Percentiles rank a stretch among this genome's conserved stretches.
Conservation (phyloP, 2,888 invertebrate genomes). For the Euclidia mi region DNA sequence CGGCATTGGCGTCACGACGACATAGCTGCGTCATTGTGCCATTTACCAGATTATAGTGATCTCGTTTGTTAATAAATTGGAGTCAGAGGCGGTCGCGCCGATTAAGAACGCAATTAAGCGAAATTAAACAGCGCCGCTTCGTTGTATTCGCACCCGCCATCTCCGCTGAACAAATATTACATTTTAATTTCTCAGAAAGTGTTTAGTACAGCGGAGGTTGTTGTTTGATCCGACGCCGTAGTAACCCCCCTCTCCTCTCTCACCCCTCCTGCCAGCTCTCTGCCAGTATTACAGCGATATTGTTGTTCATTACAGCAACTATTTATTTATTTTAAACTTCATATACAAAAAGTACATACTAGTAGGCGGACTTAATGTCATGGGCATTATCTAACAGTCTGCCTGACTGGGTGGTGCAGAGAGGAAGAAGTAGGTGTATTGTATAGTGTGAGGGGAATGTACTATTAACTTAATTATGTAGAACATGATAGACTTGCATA, state of each 20-base stretch:
- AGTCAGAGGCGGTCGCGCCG: conserved; percentile 4
- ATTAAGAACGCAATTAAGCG: conserved; percentile 10
- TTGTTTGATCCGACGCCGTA: not conserved
- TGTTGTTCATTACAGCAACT: not conserved
- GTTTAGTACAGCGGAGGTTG: not conserved
- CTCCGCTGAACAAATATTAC: conserved; percentile 4
- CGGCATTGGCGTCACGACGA: not conserved
- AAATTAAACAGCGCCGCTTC: conserved; percentile 7
- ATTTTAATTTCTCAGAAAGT: conserved; percentile 1
- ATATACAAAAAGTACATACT: too few species aligned
- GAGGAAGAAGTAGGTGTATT: too few species aligned
- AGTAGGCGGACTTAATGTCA: too few species aligned
- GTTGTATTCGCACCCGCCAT: not conserved
- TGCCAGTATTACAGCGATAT: not conserved
- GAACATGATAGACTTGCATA: too few species aligned
- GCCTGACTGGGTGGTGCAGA: too few species aligned
- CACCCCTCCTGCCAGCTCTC: not conserved
- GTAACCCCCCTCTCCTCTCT: not conserved
- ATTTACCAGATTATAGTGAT: conserved; percentile 6
- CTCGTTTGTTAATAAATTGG: conserved; percentile 8
- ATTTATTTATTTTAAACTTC: too few species aligned
- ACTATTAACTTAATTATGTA: too few species aligned
- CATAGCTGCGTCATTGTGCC: conserved; percentile 1
- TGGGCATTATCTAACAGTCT: too few species aligned
- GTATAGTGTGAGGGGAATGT: too few species aligned